A percentile compares a stretch with the other conserved stretches of the same genome.
phyloP scores from a whole-genome alignment of 2,888 invertebrate species.

The Eupithecia pulchellata region DNA sequence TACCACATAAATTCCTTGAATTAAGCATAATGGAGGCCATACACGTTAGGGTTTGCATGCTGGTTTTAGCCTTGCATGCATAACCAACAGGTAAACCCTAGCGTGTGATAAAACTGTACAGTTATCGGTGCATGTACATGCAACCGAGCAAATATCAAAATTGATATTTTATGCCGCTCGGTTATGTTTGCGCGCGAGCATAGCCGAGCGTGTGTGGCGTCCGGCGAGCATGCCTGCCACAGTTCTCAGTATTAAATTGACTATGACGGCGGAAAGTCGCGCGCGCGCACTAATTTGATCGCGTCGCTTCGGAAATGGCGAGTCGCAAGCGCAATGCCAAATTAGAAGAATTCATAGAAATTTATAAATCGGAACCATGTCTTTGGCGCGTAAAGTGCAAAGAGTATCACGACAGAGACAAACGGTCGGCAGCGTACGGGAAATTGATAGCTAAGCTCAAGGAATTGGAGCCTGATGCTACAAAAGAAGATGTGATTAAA shows the following conservation, averaged over 20 bases:
- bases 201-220: no score
- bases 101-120: constrained; percentile 33
- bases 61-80: constrained; percentile 36
- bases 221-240: not conserved
- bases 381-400: constrained; percentile 33
- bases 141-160: no score
- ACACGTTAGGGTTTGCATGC: constrained; percentile 35
- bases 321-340: constrained; percentile 25
- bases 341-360: constrained; percentile 13
- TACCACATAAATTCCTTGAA: no score
- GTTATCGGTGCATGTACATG: no score
- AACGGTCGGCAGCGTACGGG: constrained; percentile 25
- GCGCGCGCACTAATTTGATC: constrained; percentile 13
- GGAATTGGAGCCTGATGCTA: constrained; percentile 32
- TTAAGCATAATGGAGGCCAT: constrained; percentile 30
- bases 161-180: no score
- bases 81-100: constrained; percentile 35
- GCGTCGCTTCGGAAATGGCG: constrained; percentile 18
- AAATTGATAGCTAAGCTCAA: constrained; percentile 24
- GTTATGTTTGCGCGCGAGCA: no score
- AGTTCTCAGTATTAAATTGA: no score
- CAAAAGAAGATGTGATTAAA: constrained; percentile 7
- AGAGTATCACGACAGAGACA: constrained; percentile 33
- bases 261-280: no score
- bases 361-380: constrained; percentile 33